Evolutionary conservation across 2,888 invertebrate species (phyloP), one percentile per base, ranked within the genome.

Genomic region (Altica lythri): DNA sequence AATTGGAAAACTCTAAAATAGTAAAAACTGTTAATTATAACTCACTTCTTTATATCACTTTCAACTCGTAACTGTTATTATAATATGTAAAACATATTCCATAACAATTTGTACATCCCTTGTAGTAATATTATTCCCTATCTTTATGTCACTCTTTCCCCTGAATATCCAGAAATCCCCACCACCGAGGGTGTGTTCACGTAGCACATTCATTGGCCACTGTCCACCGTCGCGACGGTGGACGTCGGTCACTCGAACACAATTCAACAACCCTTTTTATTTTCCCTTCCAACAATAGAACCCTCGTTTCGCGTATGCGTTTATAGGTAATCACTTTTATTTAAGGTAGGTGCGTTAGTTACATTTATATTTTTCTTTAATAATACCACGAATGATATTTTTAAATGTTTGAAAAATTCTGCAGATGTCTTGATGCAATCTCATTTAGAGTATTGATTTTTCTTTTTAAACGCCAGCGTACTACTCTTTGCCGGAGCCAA

Each of bases 161-260:
- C 53, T 51, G 22, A 22, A 59, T 50, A 37, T 57, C 27, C 64
- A 67, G 67, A 63, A 63, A 61, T 64, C 61, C 59, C 61, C 18
- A 30, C 25, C 22, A 44, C 55, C 45, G 66, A 63, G 68, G 70
- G 68, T 65, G 70, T 67, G 64, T 66, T 70, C 68, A 60, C 48
- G 47, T 50, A 45, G 47, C 32, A 45, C 62, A 60, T 52, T 48
- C 63, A 67, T 67, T 67, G 68, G 65, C 61, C 73, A 72, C 63
- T 46, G 52, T 53, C 52, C 51, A 49, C 35, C 51, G 19, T n/a
- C n/a, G n/a, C n/a, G n/a, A n/a, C n/a, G n/a, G n/a, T n/a, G n/a
- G n/a, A n/a, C n/a, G n/a, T 17, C 69, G 74, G 72, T 72, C 73
- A 73, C 68, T 70, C 42, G 32, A 46, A 48, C 34, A 29, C 16